A percentile compares a stretch with the other conserved stretches of the same genome.
Conservation (phyloP, 1,140 invertebrate genomes). For the Aleiodes sp. region DNA sequence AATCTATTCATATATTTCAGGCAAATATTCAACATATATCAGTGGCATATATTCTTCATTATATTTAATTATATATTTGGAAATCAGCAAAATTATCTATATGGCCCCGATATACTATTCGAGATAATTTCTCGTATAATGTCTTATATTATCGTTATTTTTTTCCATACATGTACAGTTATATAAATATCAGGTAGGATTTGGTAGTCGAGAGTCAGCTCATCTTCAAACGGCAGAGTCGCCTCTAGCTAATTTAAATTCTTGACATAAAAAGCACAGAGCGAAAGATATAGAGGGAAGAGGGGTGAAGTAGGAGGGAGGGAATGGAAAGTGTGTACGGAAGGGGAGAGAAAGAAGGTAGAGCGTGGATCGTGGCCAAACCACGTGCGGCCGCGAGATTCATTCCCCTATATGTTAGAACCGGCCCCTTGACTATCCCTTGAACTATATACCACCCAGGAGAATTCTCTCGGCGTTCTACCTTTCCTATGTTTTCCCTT, state of each 20-base stretch:
- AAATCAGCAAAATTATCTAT: too few species aligned
- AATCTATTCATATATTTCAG: too few species aligned
- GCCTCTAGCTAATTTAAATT: slow-evolving; percentile 60
- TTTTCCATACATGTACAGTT: slow-evolving; percentile 40
- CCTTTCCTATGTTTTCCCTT: background rate
- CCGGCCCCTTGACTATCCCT: slow-evolving; percentile 26
- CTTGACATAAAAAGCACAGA: slow-evolving; percentile 46
- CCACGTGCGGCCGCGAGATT: slow-evolving; percentile 59
- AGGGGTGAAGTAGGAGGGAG: background rate
- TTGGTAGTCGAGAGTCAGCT: slow-evolving; percentile 47
- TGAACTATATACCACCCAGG: slow-evolving; percentile 9
- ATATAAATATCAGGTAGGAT: slow-evolving; percentile 45
- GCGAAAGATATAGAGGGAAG: background rate
- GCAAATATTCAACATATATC: too few species aligned
- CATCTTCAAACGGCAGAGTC: slow-evolving; percentile 48
- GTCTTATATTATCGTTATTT: background rate
- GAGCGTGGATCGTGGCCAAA: slow-evolving; percentile 57
- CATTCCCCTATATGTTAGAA: slow-evolving; percentile 53
- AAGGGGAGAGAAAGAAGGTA: slow-evolving; percentile 38
- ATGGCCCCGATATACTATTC: too few species aligned
- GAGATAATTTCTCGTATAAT: too few species aligned
- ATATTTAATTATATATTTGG: too few species aligned
- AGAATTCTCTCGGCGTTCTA: slow-evolving; percentile 11
- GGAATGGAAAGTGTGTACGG: slow-evolving; percentile 17
- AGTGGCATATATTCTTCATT: too few species aligned